Evolutionary conservation across 1,140 invertebrate genomes (phyloP), one percentile per base, ranked within the genome.

Genomic region (Mamestra configurata): DNA sequence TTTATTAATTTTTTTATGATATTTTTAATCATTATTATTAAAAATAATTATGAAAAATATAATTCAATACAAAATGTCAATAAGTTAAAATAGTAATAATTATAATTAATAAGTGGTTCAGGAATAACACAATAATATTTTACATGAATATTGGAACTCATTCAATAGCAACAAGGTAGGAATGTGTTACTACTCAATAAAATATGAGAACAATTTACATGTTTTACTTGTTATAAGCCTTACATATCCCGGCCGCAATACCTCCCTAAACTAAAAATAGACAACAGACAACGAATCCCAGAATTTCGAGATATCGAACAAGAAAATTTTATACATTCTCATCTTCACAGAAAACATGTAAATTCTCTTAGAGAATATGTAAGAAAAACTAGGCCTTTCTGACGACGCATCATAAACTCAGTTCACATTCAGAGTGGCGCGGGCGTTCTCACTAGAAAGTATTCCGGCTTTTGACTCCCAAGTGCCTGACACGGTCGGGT

Each of bases 341-440:
- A 18, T 66, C 35, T 6, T 5, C 8, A 40, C 10, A 20, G n/a
- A 37, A 66, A 66, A 66, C n/a, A 66, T 66, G 61, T 40, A 66
- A 66, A 66, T 40, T 66, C 61, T 66, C 18, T 40, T 40, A 66
- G 8, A n/a, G 35, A 37, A 61, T 61, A 61, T 61, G 27, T 5
- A 24, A 61, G n/a, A 66, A 66, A 66, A 66, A 11, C 61, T 66
- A 40, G 35, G 35, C 61, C 35, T 66, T 37, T 40, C 18, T 40
- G 35, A 20, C 11, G 61, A 20, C 61, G 18, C 1, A 40, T 40
- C 35, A 66, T 66, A 66, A 66, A 66, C 35, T 5, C 31, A 31
- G 61, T 66, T 31, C 35, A n/a, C 20, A 66, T 66, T 37, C 61
- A 20, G 18, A 66, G 35, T 22, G 40, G 61, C n/a, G n/a, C n/a